Evolutionary conservation across 2,797 vertebrate genomes (phyloP), one percentile per base, ranked within the genome.

Genomic region (Pampus argenteus): DNA sequence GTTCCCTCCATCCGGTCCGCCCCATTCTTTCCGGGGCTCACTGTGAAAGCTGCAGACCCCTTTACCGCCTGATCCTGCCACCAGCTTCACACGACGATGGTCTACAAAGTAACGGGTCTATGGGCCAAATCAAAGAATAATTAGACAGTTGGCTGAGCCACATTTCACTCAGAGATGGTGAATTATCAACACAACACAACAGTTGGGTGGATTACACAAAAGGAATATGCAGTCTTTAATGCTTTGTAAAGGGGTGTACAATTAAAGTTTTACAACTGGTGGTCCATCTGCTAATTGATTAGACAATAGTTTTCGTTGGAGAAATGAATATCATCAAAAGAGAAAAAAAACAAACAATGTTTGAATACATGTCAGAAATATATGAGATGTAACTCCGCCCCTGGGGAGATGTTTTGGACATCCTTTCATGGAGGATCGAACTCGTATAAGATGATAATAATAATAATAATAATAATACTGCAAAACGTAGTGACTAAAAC

Each of bases 21-120:
- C 98, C 84, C 95, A 99, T 72, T 97, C 93, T 87, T 99, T 99
- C 14, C 97, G 88, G 20, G 98, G 98, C 60, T 99, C 98, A 1
- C 98, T 99, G 87, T 95, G 90, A 88, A 99, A 99, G 86, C 94
- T 95, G 75, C 90, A 92, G 25, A 70, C 82, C 0, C 98, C 98
- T 8, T 88, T 87, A 2, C 98, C 98, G 2, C 98, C 98, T 0
- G 77, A 92, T 0, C 98, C 98, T 14, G 95, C 98, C 15, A 90
- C 52, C 44, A 98, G 86, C 5, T 87, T 94, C 68, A 99, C 96
- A 20, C 80, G 92, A 2, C 96, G 95, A 1, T 95, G 90, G 91
- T 99, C 98, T 22, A 98, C 93, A 1, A 99, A 99, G 77, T 95
- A 88, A 3, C 92, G 94, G 0, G 94, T 96, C 98, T 99, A 82